Conservation (phyloP, 2,113 vertebrate genomes). For the Heptranchias perlo region DNA sequence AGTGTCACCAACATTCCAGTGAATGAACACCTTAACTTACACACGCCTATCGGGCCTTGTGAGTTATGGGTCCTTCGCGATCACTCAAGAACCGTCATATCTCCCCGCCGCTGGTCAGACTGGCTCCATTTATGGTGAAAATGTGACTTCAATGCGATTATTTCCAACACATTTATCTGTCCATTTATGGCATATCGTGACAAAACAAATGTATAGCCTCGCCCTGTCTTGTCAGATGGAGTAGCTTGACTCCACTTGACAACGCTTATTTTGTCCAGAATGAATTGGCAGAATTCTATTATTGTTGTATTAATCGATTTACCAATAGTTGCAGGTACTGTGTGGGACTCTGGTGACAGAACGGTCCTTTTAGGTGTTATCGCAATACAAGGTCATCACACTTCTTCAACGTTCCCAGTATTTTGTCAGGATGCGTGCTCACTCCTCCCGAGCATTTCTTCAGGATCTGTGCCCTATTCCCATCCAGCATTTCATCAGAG, state of each 20-base stretch:
- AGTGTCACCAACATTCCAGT: not conserved
- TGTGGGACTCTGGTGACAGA: not conserved
- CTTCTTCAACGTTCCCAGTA: not conserved
- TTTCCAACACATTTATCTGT: too few species aligned
- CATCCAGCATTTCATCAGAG: too few species aligned
- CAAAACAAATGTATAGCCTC: too few species aligned
- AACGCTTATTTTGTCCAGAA: not conserved
- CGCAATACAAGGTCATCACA: not conserved
- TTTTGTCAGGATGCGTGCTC: too few species aligned
- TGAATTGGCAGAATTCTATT: not conserved
- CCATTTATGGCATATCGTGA: too few species aligned
- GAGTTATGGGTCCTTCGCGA: not conserved
- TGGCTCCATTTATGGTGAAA: too few species aligned
- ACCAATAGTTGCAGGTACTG: not conserved
- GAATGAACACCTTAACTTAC: not conserved
- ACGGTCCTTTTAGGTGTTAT: too few species aligned
- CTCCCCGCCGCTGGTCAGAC: not conserved
- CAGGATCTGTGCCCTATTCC: too few species aligned
- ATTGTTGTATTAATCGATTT: not conserved
- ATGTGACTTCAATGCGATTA: too few species aligned
- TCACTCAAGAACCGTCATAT: not conserved
- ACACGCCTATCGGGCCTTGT: not conserved
- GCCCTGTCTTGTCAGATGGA: too few species aligned
- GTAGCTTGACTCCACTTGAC: too few species aligned
- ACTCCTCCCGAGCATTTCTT: too few species aligned